Evolutionary conservation across 2,113 vertebrate species (phyloP), one percentile per base, ranked within the genome.

Genomic region (Syrrhaptes paradoxus): DNA sequence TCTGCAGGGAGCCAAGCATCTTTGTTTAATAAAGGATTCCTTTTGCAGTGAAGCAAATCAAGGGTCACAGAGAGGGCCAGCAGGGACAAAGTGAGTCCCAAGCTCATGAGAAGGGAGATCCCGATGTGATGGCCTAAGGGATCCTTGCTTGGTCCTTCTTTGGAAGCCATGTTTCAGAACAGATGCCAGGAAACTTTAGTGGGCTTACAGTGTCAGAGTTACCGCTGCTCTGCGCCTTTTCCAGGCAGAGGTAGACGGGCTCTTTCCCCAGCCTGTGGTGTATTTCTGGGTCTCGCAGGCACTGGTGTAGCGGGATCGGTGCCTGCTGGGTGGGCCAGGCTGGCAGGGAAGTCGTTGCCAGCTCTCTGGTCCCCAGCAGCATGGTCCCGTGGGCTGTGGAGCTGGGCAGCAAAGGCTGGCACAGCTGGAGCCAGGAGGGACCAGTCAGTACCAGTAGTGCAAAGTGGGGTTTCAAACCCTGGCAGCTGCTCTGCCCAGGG

Each of bases 381-480:
- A 3, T 48, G 7, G 28, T 25, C 41, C 36, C 41, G 8, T 2
- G n/a, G 43, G 34, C 65, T 48, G 0, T 15, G 45, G 84, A 22
- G 77, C 16, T 24, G 71, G 22, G 31, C 78, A 43, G 74, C 28
- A 15, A 4, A 20, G 55, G 29, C 36, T 8, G 85, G 48, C 26
- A 5, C 14, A 14, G 62, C 70, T 16, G 51, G 38, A 65, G 45
- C 17, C n/a, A 10, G 63, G 20, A 17, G 17, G 66, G 70, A 41
- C 14, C 32, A 5, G 18, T 4, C 43, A 25, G 16, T 5, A 6
- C 29, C 1, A 32, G 12, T 28, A 49, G 7, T 18, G 38, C 79
- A 17, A 36, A 59, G 61, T 0, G 9, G 13, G 41, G 6, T 38
- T 68, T 73, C 54, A 45, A 0, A 36, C 20, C 54, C 18, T 1